Evolutionary conservation across 2,797 vertebrate genomes (phyloP).

Genomic region (Cheirogaleus major): DNA sequence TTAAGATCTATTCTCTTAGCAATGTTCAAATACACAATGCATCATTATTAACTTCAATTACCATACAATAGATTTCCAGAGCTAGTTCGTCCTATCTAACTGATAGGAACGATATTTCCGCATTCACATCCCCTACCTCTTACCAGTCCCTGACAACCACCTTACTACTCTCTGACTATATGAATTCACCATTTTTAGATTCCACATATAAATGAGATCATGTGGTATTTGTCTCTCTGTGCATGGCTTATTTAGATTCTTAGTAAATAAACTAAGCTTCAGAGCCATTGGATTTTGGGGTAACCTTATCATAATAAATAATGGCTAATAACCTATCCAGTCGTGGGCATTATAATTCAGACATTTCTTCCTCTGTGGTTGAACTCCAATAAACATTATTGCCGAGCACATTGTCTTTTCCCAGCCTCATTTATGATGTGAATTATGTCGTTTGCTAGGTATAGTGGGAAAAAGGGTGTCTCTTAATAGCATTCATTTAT

Average conservation of each 20-base stretch:
- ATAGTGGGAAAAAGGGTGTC: background rate
- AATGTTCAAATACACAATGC: background rate
- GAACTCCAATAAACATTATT: background rate
- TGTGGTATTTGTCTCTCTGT: background rate
- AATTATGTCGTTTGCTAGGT: background rate
- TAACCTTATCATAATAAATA: background rate
- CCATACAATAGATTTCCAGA: background rate
- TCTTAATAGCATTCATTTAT: background rate
- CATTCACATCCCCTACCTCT: background rate
- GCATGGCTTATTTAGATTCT: background rate
- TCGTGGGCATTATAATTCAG: background rate
- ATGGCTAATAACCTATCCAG: background rate
- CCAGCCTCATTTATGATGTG: background rate
- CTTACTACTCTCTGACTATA: background rate
- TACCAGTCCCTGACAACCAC: rapidly evolving
- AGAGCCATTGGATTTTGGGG: background rate
- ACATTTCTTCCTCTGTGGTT: background rate
- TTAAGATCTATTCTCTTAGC: background rate
- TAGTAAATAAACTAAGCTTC: background rate
- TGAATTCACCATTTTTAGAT: background rate
- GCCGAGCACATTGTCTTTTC: background rate
- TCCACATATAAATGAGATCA: background rate
- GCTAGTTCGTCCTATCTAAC: background rate
- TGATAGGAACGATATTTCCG: too few relatives aligned
- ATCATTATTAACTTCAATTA: background rate